phyloP scores from a whole-genome alignment of 2,888 invertebrate species.

The Tenodera sinensis region DNA sequence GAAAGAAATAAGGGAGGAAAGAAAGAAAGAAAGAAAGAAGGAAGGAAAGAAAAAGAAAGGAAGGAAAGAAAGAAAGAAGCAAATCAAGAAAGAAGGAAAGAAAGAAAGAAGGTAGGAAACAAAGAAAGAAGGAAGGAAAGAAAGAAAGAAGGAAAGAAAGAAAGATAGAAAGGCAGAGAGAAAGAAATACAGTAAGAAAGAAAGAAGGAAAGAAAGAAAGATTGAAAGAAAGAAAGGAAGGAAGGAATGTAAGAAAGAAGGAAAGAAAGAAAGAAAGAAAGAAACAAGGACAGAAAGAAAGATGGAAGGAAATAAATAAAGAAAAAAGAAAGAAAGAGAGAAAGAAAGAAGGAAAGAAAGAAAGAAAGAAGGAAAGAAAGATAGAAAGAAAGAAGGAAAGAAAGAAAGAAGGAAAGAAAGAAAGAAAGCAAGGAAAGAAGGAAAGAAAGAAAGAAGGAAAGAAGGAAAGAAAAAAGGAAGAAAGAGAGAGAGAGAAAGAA shows the following conservation, averaged over 20 bases:
- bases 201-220: neutral
- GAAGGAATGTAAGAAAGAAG: too few relatives aligned
- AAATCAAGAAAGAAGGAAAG: neutral
- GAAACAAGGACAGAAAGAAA: too few relatives aligned
- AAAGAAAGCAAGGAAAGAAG: too few relatives aligned
- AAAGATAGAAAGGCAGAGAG: too few relatives aligned
- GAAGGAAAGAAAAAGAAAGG: neutral
- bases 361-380: neutral
- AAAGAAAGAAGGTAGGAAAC: too few relatives aligned
- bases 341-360: neutral
- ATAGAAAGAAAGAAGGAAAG: neutral
- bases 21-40: neutral
- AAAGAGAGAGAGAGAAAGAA: neutral
- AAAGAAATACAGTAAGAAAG: neutral
- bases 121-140: neutral
- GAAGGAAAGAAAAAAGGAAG: neutral
- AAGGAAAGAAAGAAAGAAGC: neutral
- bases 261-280: too few relatives aligned
- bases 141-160: neutral
- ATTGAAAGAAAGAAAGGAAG: neutral
- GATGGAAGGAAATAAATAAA: too few relatives aligned
- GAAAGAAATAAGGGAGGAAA: too few relatives aligned
- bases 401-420: neutral
- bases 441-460: neutral
- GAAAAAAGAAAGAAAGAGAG: neutral